Conservation (phyloP, 1,140 invertebrate species). For the Solen grandis region DNA sequence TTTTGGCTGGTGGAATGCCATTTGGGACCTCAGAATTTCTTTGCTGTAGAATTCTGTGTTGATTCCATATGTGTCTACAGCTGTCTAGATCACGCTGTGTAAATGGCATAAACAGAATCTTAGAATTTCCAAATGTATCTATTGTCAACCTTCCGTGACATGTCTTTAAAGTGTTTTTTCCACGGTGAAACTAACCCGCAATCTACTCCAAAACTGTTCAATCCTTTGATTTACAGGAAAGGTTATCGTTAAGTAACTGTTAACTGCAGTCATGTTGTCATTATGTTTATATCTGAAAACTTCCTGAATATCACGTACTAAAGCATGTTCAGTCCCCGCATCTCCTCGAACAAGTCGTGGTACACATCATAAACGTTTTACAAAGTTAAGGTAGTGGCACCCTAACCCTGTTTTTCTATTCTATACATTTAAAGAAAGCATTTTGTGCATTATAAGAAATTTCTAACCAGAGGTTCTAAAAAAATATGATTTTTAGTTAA, state of each 20-base stretch:
- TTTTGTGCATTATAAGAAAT: too few relatives aligned
- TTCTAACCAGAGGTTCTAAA: too few relatives aligned
- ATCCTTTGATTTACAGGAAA: conserved; percentile 35
- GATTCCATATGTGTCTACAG: background rate
- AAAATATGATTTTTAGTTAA: too few relatives aligned
- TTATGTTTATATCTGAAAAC: conserved; percentile 22
- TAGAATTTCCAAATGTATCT: conserved; percentile 5
- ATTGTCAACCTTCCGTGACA: background rate
- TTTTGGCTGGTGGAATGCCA: background rate
- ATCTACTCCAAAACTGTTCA: conserved; percentile 28
- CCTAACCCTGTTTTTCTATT: too few relatives aligned
- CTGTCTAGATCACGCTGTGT: background rate
- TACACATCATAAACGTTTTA: conserved; percentile 1
- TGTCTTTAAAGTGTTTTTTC: conserved; percentile 40
- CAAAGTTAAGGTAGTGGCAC: conserved; percentile 34
- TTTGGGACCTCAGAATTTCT: conserved; percentile 3
- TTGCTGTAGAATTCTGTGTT: background rate
- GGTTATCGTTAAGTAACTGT: background rate
- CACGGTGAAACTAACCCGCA: conserved; percentile 41
- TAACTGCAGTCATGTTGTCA: background rate
- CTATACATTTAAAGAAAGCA: too few relatives aligned
- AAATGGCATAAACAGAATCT: background rate
- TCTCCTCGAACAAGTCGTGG: conserved; percentile 39
- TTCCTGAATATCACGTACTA: conserved; percentile 8
- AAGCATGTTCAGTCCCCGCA: conserved; percentile 1